Conservation (phyloP, 1,140 invertebrate species). For the Drosophila varians region DNA sequence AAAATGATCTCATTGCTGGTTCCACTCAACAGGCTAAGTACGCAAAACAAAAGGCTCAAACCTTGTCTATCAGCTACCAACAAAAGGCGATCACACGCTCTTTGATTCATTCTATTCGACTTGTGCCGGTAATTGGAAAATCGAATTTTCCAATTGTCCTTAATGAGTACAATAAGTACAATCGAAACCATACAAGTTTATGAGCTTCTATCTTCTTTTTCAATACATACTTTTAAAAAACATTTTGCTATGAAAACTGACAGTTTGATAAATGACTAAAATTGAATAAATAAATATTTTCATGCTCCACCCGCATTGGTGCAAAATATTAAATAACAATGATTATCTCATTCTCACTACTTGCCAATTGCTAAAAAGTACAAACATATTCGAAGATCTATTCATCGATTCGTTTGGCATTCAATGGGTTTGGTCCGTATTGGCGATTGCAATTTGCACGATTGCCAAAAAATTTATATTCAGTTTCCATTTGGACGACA, state of each 20-base stretch:
- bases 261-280: not conserved
- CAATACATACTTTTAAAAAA: too few relatives aligned
- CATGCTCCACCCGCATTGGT: not conserved
- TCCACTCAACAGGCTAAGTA: constrained; percentile 24
- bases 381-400: not conserved
- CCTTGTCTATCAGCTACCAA: constrained; percentile 23
- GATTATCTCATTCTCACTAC: constrained; percentile 39
- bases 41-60: constrained; percentile 23
- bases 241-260: too few relatives aligned
- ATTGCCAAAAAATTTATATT: constrained; percentile 55
- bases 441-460: constrained; percentile 55
- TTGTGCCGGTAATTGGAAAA: constrained; percentile 36
- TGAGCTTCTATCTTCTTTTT: too few relatives aligned
- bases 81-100: constrained; percentile 28
- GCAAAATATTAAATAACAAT: constrained; percentile 38
- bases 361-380: constrained; percentile 30
- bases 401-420: constrained; percentile 59
- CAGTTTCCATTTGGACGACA: constrained; percentile 46
- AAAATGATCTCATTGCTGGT: constrained; percentile 38
- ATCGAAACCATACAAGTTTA: not conserved
- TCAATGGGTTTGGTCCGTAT: constrained; percentile 36
- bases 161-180: not conserved
- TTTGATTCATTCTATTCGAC: constrained; percentile 28
- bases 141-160: constrained; percentile 10
- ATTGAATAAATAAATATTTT: constrained; percentile 11